phyloP scores from a whole-genome alignment of 2,797 vertebrate genomes.

The Cetoscarus ocellatus region DNA sequence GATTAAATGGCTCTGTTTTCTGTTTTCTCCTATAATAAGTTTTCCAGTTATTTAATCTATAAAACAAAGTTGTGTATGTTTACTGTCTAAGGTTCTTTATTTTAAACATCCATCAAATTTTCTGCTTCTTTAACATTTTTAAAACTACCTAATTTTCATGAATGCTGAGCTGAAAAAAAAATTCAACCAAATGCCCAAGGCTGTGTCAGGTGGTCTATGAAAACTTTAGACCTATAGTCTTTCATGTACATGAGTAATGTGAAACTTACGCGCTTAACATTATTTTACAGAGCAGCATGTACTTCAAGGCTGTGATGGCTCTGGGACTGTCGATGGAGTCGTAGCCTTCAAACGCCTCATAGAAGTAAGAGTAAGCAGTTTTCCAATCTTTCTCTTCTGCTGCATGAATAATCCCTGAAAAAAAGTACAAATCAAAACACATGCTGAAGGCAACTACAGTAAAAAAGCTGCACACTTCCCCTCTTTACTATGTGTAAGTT shows the following conservation, averaged over 20 bases:
- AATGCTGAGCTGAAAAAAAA: no score
- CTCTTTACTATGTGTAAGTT: not conserved
- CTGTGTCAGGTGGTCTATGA: not conserved
- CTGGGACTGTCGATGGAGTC: slow-evolving; percentile 96
- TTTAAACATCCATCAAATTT: not conserved
- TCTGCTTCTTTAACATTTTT: no score
- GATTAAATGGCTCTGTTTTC: no score
- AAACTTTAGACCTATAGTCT: no score
- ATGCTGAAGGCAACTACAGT: not conserved
- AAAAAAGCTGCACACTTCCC: not conserved
- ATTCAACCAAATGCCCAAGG: not conserved
- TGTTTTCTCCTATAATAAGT: no score
- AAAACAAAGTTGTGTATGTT: no score
- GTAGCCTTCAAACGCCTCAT: slow-evolving; percentile 98
- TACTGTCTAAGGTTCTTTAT: no score
- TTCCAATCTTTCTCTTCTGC: slow-evolving; percentile 99
- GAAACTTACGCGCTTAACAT: slow-evolving; percentile 94
- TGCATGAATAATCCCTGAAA: slow-evolving; percentile 95
- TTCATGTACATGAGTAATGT: not conserved
- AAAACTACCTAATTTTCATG: no score
- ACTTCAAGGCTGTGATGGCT: slow-evolving; percentile 96
- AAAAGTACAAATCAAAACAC: not conserved
- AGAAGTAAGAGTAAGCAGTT: slow-evolving; percentile 99
- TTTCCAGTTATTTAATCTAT: no score
- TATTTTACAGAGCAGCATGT: slow-evolving; percentile 99